Conservation (phyloP, 2,888 invertebrate species). For the Orthosia gothica region DNA sequence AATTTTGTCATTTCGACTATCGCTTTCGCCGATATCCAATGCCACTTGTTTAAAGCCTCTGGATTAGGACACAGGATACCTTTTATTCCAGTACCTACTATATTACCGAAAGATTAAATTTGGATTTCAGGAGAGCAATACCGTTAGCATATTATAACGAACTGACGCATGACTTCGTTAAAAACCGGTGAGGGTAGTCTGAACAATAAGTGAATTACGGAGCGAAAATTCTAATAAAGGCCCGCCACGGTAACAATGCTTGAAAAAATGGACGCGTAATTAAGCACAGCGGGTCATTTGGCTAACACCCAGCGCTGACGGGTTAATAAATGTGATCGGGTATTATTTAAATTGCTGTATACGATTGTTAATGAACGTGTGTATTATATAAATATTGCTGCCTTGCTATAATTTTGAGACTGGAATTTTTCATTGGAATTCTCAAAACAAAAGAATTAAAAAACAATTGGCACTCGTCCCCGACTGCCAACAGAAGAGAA, state of each 20-base stretch:
- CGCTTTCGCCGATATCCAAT: no score
- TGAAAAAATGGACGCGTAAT: conserved; percentile 67
- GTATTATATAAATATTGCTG: no score
- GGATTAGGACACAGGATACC: no score
- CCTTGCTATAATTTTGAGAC: no score
- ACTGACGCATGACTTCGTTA: conserved; percentile 47
- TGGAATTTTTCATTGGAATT: neutral
- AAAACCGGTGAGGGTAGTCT: conserved; percentile 50
- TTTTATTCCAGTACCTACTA: no score
- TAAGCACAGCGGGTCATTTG: conserved; percentile 60
- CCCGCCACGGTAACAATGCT: conserved; percentile 51
- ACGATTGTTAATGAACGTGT: neutral
- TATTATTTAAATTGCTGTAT: conserved; percentile 8
- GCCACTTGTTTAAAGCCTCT: no score
- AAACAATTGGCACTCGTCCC: no score
- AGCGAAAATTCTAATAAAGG: conserved; percentile 72
- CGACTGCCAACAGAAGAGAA: no score
- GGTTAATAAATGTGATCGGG: conserved; percentile 24
- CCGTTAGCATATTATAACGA: conserved; percentile 30
- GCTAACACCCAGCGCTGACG: conserved; percentile 11
- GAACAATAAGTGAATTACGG: conserved; percentile 75
- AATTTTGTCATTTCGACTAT: no score
- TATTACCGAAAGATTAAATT: neutral
- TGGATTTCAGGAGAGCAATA: conserved; percentile 18
- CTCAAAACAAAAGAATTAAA: neutral